Percentiles rank a stretch among this genome's conserved stretches.
Evolutionary conservation across 2,888 invertebrate genomes (phyloP).

Genomic region (Cyclophora punctaria): DNA sequence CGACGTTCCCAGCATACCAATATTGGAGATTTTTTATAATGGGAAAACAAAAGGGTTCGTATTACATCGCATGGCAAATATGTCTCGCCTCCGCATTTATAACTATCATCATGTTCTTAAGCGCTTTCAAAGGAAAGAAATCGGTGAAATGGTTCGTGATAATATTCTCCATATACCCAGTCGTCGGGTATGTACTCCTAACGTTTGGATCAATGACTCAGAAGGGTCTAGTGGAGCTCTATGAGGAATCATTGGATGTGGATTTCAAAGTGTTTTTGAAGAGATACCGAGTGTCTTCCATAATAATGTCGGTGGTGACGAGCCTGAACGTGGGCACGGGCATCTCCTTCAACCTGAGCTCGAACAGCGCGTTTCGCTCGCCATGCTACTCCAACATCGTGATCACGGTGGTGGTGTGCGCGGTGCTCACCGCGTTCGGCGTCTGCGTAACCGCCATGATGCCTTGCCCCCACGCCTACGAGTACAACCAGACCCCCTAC

Average conservation of each 20-base stretch:
- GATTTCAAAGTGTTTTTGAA: conserved; percentile 33
- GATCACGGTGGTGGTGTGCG: conserved; percentile 31
- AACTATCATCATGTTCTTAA: conserved; percentile 31
- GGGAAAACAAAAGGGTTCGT: conserved; percentile 10
- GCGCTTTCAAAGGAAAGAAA: conserved; percentile 37
- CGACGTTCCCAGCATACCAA: conserved; percentile 54
- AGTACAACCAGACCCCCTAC: conserved; percentile 25
- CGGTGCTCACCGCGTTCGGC: conserved; percentile 28
- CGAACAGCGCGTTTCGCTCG: conserved; percentile 41
- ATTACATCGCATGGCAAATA: conserved; percentile 47
- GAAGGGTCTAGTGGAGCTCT: conserved; percentile 48
- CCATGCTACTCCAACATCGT: conserved; percentile 52
- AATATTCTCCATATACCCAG: conserved; percentile 33
- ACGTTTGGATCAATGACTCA: conserved; percentile 55
- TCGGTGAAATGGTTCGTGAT: conserved; percentile 36
- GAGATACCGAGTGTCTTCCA: conserved; percentile 23
- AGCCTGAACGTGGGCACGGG: conserved; percentile 48
- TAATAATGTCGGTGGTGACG: conserved; percentile 34
- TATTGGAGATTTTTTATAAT: conserved; percentile 43
- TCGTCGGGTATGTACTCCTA: conserved; percentile 31
- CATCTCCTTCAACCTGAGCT: conserved; percentile 38
- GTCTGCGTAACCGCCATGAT: conserved; percentile 41
- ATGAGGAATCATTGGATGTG: conserved; percentile 40
- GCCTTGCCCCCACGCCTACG: conserved; percentile 48
- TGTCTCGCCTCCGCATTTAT: conserved; percentile 44